These are phyloP conservation scores for Ariopsis seemanni DNA, from an alignment of 2,113 vertebrate species.

Conservation along the genomic window DNA sequence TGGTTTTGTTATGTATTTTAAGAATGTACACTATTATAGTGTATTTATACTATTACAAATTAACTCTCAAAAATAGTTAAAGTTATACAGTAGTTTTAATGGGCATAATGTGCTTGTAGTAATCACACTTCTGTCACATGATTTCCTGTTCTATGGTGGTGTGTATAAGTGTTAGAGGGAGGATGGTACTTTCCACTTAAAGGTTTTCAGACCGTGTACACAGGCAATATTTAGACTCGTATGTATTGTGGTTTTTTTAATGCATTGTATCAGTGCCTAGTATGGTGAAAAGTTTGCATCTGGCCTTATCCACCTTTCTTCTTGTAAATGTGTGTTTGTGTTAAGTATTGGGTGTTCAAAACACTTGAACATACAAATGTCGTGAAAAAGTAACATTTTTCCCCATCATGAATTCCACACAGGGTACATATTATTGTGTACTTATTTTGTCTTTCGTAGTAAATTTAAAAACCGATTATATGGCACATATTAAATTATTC, in stretches of 20 bases:
- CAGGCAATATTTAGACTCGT: neutral
- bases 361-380: neutral
- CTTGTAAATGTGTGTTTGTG: neutral
- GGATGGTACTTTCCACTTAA: neutral
- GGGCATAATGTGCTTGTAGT: neutral
- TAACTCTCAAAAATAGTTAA: neutral
- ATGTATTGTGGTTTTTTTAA: neutral
- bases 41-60: neutral
- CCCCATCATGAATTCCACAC: neutral
- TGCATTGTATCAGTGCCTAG: neutral
- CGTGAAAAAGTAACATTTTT: neutral
- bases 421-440: neutral
- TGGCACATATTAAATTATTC: too few species aligned
- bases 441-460: neutral
- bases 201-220: neutral
- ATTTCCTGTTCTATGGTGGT: neutral
- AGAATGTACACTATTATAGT: neutral
- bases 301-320: neutral
- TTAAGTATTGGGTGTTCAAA: neutral
- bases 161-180: neutral
- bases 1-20: neutral
- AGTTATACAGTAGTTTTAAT: neutral
- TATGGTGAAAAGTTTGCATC: neutral
- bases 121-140: conserved; percentile 5
- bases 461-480: neutral